phyloP scores from a whole-genome alignment of 2,888 invertebrate species.

The Eucera pruinosa region DNA sequence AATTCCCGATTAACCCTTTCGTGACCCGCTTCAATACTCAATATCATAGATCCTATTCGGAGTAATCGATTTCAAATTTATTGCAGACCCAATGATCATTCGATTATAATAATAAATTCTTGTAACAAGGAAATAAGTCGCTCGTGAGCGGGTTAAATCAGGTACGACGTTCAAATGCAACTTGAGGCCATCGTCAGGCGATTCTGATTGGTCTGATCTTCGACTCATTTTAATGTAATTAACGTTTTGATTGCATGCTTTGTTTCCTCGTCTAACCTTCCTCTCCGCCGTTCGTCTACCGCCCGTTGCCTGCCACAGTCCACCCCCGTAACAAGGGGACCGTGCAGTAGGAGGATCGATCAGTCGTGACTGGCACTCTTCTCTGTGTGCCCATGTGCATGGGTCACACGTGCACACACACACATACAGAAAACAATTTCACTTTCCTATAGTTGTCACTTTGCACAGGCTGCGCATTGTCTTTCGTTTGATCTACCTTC shows the following conservation, averaged over 20 bases:
- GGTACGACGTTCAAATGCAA: conserved; percentile 37
- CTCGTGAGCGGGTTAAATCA: no score
- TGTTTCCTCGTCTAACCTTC: conserved; percentile 77
- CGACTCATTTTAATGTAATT: conserved; percentile 84
- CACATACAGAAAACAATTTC: conserved; percentile 38
- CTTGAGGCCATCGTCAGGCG: conserved; percentile 69
- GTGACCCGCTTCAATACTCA: no score
- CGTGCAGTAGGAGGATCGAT: conserved; percentile 75
- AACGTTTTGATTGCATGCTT: conserved; percentile 83
- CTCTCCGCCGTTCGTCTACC: conserved; percentile 54
- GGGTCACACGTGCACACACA: conserved; percentile 3
- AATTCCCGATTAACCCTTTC: no score
- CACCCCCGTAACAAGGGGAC: conserved; percentile 67
- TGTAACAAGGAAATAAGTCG: no score
- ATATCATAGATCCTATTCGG: no score
- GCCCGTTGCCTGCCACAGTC: conserved; percentile 37
- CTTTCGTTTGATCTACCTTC: conserved; percentile 29
- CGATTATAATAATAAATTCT: no score
- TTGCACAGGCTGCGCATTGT: conserved; percentile 36
- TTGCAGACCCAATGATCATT: no score
- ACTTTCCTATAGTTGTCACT: conserved; percentile 54
- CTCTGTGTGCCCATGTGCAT: conserved; percentile 57
- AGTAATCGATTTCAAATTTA: no score
- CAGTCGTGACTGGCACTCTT: conserved; percentile 72
- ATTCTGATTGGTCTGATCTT: conserved; percentile 81